A percentile compares a stretch with the other conserved stretches of the same genome.
Evolutionary conservation across 1,140 invertebrate species (phyloP).

Genomic region (Bilobella aurantiaca): DNA sequence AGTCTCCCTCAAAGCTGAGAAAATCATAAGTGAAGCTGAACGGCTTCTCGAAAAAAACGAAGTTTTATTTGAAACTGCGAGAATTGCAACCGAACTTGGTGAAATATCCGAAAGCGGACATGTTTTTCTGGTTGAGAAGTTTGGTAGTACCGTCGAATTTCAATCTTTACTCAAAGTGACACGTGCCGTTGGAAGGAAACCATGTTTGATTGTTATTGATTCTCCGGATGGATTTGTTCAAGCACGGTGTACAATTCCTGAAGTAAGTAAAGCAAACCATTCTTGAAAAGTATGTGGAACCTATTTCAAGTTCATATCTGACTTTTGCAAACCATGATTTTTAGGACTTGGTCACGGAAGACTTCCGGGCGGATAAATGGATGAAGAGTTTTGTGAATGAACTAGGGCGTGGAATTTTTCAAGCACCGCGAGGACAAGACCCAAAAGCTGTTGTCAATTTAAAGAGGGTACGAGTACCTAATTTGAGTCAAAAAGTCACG

Average conservation of each 20-base stretch:
- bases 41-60: slow-evolving; percentile 4
- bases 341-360: slow-evolving; percentile 42
- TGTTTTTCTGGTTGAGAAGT: slow-evolving; percentile 18
- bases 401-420: slow-evolving; percentile 42
- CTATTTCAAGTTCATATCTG: not conserved
- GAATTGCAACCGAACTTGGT: not conserved
- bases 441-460: slow-evolving; percentile 46
- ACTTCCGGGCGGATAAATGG: slow-evolving; percentile 53
- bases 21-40: slow-evolving; percentile 20
- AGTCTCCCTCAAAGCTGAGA: slow-evolving; percentile 20
- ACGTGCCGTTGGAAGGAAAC: slow-evolving; percentile 35
- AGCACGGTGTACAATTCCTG: slow-evolving; percentile 53
- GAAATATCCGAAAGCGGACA: not conserved
- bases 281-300: not conserved
- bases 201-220: slow-evolving; percentile 50
- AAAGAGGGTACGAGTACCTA: slow-evolving; percentile 45
- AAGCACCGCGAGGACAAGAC: slow-evolving; percentile 46
- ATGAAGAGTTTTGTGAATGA: slow-evolving; percentile 45
- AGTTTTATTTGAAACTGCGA: slow-evolving; percentile 7
- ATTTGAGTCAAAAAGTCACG: slow-evolving; percentile 35
- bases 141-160: slow-evolving; percentile 23
- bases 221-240: slow-evolving; percentile 46
- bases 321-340: slow-evolving; percentile 22
- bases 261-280: slow-evolving; percentile 42
- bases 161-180: slow-evolving; percentile 27